These are phyloP conservation scores for Cryptus armator DNA, from an alignment of 2,888 invertebrate species.

Conservation along the genomic window DNA sequence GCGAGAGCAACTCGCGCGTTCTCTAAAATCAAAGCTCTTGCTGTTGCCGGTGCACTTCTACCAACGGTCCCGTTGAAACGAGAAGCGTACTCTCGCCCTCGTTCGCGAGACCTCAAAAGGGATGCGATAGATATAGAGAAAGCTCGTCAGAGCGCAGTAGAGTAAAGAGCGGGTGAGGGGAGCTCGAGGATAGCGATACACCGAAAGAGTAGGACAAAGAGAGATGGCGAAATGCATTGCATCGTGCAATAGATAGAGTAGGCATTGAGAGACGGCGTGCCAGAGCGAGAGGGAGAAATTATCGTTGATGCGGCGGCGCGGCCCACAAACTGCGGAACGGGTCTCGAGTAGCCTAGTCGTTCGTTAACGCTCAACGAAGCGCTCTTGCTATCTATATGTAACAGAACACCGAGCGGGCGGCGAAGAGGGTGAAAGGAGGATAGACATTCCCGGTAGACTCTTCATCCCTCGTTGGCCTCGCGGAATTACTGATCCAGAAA, in stretches of 20 bases:
- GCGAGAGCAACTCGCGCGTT: conserved; percentile 25
- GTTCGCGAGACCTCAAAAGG: conserved; percentile 52
- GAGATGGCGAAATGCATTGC: background rate
- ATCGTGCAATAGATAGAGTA: conserved; percentile 23
- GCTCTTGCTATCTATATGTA: conserved; percentile 35
- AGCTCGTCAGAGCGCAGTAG: conserved; percentile 14
- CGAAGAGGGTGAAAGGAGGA: background rate
- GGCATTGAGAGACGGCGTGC: conserved; percentile 31
- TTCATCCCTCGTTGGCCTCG: conserved; percentile 20
- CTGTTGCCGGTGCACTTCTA: conserved; percentile 11
- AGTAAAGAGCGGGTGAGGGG: background rate
- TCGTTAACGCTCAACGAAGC: conserved; percentile 49
- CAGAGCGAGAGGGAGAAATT: conserved; percentile 48
- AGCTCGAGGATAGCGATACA: background rate
- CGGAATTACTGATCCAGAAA: conserved; percentile 57
- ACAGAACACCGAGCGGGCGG: background rate
- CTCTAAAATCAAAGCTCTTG: conserved; percentile 50
- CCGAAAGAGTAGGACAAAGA: background rate
- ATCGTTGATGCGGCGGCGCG: conserved; percentile 42
- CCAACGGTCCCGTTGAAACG: conserved; percentile 23
- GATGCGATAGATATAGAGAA: conserved; percentile 36
- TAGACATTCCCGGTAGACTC: conserved; percentile 20
- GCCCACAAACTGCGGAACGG: conserved; percentile 37
- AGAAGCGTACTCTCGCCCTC: conserved; percentile 29
- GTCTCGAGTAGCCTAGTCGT: conserved; percentile 44